phyloP scores from a whole-genome alignment of 2,113 vertebrate species.

The Helogale parvula region DNA sequence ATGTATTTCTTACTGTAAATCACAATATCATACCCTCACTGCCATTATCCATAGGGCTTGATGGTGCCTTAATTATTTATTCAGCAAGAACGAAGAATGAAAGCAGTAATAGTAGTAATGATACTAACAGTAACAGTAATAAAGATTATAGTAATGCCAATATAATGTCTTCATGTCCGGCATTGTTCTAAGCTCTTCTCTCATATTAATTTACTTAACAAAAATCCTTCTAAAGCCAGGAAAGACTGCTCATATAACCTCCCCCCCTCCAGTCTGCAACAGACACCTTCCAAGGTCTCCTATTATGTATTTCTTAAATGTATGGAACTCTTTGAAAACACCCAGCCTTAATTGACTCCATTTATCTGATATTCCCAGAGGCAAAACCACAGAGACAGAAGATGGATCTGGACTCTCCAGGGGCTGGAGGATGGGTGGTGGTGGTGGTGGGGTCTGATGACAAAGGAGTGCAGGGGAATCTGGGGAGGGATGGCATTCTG shows the following conservation, averaged over 20 bases:
- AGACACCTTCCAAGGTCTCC: background rate
- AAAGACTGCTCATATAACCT: background rate
- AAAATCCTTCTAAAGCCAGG: background rate
- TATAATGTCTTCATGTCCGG: background rate
- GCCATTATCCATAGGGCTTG: background rate
- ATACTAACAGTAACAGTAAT: background rate
- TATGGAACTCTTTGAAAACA: background rate
- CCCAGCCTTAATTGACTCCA: background rate
- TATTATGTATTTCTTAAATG: background rate
- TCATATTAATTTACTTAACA: background rate
- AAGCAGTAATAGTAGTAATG: background rate
- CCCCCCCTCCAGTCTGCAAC: background rate
- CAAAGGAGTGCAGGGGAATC: background rate
- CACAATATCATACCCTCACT: background rate
- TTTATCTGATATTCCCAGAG: background rate
- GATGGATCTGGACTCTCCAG: background rate
- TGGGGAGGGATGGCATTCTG: background rate
- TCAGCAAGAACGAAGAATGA: background rate
- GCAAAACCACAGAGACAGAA: background rate
- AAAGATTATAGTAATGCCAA: background rate
- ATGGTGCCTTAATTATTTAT: background rate
- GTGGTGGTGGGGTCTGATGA: background rate
- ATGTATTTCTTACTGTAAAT: background rate
- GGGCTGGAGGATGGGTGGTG: no score
- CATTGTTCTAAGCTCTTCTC: background rate